A percentile compares a stretch with the other conserved stretches of the same genome.
Evolutionary conservation across 1,140 invertebrate species (phyloP).

Genomic region (Drosophila cardini): DNA sequence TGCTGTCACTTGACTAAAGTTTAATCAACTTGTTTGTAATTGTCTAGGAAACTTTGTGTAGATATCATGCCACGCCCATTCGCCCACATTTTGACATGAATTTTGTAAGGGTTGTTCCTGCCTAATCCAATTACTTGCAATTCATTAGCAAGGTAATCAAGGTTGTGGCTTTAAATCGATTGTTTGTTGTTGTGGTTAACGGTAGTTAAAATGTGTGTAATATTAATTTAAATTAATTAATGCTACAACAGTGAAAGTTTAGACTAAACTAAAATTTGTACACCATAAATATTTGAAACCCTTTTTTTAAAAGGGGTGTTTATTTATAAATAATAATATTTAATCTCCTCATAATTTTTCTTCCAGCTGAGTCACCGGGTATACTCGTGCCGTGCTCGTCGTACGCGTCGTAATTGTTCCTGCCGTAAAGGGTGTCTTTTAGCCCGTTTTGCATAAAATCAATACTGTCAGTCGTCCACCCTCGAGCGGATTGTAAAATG

Average conservation of each 20-base stretch:
- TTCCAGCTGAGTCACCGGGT: constrained; percentile 54
- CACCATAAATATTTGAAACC: too few relatives aligned
- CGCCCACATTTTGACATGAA: constrained; percentile 12
- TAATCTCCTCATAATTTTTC: constrained; percentile 21
- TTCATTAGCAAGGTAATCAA: constrained; percentile 37
- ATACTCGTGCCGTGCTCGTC: constrained; percentile 26
- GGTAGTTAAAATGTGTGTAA: constrained; percentile 2
- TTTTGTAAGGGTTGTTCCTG: constrained; percentile 18
- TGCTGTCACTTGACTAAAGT: not conserved
- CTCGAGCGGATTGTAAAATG: constrained; percentile 54
- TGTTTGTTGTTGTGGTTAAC: not conserved
- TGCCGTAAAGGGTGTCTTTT: constrained; percentile 52
- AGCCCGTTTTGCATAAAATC: constrained; percentile 65
- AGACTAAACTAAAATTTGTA: too few relatives aligned
- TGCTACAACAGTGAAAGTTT: not conserved
- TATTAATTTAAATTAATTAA: not conserved
- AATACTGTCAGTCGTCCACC: constrained; percentile 49
- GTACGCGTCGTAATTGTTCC: not conserved
- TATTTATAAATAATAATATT: too few relatives aligned
- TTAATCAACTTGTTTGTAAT: not conserved
- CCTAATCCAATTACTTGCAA: constrained; percentile 69
- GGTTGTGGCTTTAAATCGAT: constrained; percentile 13
- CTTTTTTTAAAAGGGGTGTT: not conserved
- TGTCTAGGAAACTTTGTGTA: not conserved
- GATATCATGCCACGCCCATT: constrained; percentile 18